Evolutionary conservation across 2,113 vertebrate genomes (phyloP), one percentile per base, ranked within the genome.

Genomic region (Fregata magnificens): DNA sequence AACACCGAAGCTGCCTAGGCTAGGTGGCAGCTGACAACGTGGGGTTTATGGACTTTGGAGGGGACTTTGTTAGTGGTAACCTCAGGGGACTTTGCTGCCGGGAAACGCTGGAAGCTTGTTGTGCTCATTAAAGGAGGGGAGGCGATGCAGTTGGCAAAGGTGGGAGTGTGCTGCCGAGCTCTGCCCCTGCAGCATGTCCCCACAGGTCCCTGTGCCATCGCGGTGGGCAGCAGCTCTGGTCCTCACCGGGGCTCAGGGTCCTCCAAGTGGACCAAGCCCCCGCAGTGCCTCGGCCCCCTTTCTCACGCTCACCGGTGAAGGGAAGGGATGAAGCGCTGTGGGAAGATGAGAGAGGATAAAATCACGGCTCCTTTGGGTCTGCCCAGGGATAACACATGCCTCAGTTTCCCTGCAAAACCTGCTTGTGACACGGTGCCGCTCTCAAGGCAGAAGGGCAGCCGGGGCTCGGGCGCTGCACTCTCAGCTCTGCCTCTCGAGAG

Each of bases 111-210:
- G 66, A 63, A 73, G 29, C 25, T 90, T 7, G 5, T 14, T 36
- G 53, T 50, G 26, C 45, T 83, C 0, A 0, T 55, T 55, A 66
- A 66, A 70, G 70, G 31, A 95, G 17, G 34, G 32, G 18, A 63
- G 31, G 38, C 0, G 4, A 9, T 44, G 69, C 22, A 4, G 32
- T 10, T 0, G 0, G 76, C 8, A 53, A 66, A 81, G 71, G 82
- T 11, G 22, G 21, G 6, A 40, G 8, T 3, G 7, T 0, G 0
- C 22, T 45, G 26, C 45, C 1, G 3, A 11, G 19, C 63, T 65
- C n/a, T 82, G 73, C 4, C 34, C 24, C 53, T 3, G 1, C 1
- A 3, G 7, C 11, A 28, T 1, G 0, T 17, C 29, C 52, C 45
- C 1, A 2, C 53, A 42, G 32, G 44, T 50, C 45, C 49, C 49